Evolutionary conservation across 2,113 vertebrate genomes (phyloP), one percentile per base, ranked within the genome.

Genomic region (Zapus hudsonius): DNA sequence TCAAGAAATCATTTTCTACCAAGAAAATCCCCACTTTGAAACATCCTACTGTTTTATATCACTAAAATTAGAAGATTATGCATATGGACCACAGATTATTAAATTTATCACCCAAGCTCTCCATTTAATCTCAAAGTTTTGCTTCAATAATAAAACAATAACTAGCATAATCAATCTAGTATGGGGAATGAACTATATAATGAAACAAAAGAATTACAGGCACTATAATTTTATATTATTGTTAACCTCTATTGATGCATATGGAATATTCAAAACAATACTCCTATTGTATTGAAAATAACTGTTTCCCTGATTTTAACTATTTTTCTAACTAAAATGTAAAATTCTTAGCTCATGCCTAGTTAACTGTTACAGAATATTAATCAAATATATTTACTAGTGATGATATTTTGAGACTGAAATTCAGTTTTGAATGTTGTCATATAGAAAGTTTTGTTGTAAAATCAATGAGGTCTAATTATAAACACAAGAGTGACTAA

Each of bases 71-170:
- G 63, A 84, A 3, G 5, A 57, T 67, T 29, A 20, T 75, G 5
- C 20, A 76, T 63, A 78, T 47, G 0, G 8, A 74, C 1, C 44
- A 84, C 47, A 78, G 27, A 3, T 57, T 93, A 44, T 33, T 11
- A 89, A 94, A 84, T 55, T 84, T 29, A 79, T 22, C 42, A 57
- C 42, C 3, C 9, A 72, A 76, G 23, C 47, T 27, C 15, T 89
- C 29, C n/a, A 84, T 19, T 22, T 89, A 47, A 94, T 91, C 78
- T 84, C 38, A 93, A 84, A 92, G 4, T 16, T 87, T 57, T 73
- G 15, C 19, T 88, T 75, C 52, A 83, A 44, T 25, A 66, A 66
- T 55, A 29, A 88, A 88, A 90, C 7, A 78, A 61, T 69, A 69
- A 38, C 55, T 44, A n/a, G 2, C 69, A 75, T 64, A 42, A 61